Evolutionary conservation across 2,888 invertebrate genomes (phyloP).

Genomic region (Automeris io): DNA sequence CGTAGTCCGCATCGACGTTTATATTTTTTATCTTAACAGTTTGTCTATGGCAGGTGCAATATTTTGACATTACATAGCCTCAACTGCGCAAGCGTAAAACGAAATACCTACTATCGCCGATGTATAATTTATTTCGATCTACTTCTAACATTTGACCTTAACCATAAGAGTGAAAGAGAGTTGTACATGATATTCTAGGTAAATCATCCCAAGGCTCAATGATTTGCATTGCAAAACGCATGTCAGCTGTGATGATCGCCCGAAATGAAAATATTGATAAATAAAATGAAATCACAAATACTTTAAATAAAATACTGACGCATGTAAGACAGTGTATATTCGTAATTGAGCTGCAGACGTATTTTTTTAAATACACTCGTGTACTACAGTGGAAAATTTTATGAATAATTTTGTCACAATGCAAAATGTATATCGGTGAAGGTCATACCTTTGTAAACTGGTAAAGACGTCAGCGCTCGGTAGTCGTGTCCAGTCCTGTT

Average conservation of each 20-base stretch:
- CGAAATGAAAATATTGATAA: not conserved
- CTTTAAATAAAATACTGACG: not conserved
- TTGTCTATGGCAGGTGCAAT: slow-evolving; percentile 8
- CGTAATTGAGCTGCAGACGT: not conserved
- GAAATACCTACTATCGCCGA: too few relatives aligned
- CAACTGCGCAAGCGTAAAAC: not conserved
- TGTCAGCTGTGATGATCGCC: not conserved
- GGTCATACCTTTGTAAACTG: slow-evolving; percentile 29
- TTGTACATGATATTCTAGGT: not conserved
- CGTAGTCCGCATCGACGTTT: not conserved
- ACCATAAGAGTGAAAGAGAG: not conserved
- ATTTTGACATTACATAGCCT: not conserved
- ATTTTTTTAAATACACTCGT: not conserved
- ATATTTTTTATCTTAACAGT: not conserved
- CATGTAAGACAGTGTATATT: not conserved
- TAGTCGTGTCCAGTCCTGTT: slow-evolving; percentile 15
- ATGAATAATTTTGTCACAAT: slow-evolving; percentile 53
- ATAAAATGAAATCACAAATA: not conserved
- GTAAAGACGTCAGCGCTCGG: slow-evolving; percentile 25
- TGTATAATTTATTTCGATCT: not conserved
- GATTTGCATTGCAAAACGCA: not conserved
- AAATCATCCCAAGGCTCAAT: not conserved
- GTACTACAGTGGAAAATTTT: not conserved
- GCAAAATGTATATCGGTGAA: slow-evolving; percentile 64
- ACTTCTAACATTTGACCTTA: slow-evolving; percentile 1